These are phyloP conservation scores for Norana najaformis DNA, from an alignment of 2,888 invertebrate genomes.

Conservation along the genomic window DNA sequence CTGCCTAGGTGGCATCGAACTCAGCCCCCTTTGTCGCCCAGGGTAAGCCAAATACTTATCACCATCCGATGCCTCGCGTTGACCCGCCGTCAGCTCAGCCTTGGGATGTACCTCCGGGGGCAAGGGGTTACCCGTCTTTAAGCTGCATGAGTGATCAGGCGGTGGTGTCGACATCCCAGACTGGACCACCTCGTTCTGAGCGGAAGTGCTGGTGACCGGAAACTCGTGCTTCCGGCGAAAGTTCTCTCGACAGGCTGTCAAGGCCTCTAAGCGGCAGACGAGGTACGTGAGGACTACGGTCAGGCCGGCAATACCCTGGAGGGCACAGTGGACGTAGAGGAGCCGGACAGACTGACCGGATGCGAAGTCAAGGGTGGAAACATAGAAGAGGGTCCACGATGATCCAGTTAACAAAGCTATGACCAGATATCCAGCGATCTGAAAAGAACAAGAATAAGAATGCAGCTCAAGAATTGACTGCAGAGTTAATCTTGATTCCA, in stretches of 20 bases:
- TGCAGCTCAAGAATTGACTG: neutral
- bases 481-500: neutral
- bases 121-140: neutral
- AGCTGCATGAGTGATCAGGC: neutral
- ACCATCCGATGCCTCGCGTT: neutral
- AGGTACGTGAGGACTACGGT: neutral
- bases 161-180: neutral
- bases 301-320: conserved; percentile 19
- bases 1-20: neutral
- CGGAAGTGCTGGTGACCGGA: neutral
- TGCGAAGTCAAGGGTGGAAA: conserved; percentile 16
- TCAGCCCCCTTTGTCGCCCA: neutral
- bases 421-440: conserved; percentile 24
- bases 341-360: conserved; percentile 22
- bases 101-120: neutral
- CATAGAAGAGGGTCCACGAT: conserved; percentile 26
- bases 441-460: neutral
- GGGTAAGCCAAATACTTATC: neutral
- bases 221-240: neutral
- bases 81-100: neutral
- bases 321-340: conserved; percentile 26
- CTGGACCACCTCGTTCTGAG: neutral
- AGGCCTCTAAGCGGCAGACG: conserved; percentile 18
- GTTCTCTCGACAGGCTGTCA: neutral
- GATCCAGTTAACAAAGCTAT: conserved; percentile 18